Evolutionary conservation across 1,140 invertebrate species (phyloP).

Genomic region (Mya arenaria): DNA sequence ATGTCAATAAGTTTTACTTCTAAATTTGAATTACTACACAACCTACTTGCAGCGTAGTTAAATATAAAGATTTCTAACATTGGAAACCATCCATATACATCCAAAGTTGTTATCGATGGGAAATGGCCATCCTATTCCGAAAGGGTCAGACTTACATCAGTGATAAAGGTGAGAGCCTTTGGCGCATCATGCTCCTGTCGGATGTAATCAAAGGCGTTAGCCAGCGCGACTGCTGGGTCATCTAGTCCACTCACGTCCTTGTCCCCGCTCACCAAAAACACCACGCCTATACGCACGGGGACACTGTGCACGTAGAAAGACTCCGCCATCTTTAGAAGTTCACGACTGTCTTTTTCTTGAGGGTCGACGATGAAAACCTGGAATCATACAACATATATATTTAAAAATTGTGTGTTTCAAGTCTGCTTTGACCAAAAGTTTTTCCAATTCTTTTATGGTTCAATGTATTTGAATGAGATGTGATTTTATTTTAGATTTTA

Average conservation of each 20-base stretch:
- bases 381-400: constrained; percentile 54
- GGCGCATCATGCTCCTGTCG: constrained; percentile 86
- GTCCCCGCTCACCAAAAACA: constrained; percentile 89
- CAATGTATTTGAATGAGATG: too few relatives aligned
- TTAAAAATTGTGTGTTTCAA: too few relatives aligned
- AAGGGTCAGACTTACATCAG: constrained; percentile 88
- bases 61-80: too few relatives aligned
- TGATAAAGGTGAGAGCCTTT: constrained; percentile 91
- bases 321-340: constrained; percentile 93
- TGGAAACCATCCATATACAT: too few relatives aligned
- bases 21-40: too few relatives aligned
- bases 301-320: constrained; percentile 95
- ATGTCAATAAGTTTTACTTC: too few relatives aligned
- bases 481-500: too few relatives aligned
- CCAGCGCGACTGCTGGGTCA: constrained; percentile 91
- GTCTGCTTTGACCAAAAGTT: too few relatives aligned
- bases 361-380: constrained; percentile 95
- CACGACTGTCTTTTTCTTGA: constrained; percentile 85
- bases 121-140: too few relatives aligned
- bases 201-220: constrained; percentile 96
- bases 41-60: too few relatives aligned
- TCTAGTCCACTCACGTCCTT: constrained; percentile 84
- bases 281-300: constrained; percentile 91
- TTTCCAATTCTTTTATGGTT: too few relatives aligned
- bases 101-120: too few relatives aligned